Percentiles rank a stretch among this genome's conserved stretches.
phyloP scores from a whole-genome alignment of 2,888 invertebrate genomes.

The Oscheius sp. region DNA sequence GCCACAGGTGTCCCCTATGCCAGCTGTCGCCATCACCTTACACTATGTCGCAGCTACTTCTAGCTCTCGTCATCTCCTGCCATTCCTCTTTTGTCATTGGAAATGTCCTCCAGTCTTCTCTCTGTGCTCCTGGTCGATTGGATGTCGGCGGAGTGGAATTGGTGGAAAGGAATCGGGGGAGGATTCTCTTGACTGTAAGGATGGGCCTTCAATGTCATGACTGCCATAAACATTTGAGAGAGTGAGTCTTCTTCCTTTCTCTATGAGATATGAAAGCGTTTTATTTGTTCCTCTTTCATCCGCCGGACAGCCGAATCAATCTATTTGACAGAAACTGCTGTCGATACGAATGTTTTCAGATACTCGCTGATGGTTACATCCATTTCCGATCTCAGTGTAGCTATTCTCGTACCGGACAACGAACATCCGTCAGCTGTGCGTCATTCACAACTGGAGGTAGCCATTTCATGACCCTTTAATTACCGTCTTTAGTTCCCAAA shows the following conservation, averaged over 20 bases:
- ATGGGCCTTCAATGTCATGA: slow-evolving; percentile 21
- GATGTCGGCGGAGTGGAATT: slow-evolving; percentile 13
- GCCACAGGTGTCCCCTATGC: too few species aligned
- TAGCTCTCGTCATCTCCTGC: too few species aligned
- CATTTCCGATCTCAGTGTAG: slow-evolving; percentile 25
- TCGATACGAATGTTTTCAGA: slow-evolving; percentile 2
- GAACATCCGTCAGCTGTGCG: slow-evolving; percentile 38
- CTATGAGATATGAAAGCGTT: background rate
- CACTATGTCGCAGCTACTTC: too few species aligned
- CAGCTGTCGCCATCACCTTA: too few species aligned
- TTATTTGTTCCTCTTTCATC: background rate
- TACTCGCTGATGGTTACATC: slow-evolving; percentile 22
- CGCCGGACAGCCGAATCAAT: too few species aligned
- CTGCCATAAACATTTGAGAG: slow-evolving; percentile 24
- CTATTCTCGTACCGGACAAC: slow-evolving; percentile 38
- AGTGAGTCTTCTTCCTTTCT: slow-evolving; percentile 18
- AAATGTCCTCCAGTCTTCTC: background rate
- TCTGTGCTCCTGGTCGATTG: slow-evolving; percentile 23
- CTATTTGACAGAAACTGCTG: background rate
- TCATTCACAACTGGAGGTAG: slow-evolving; percentile 29
- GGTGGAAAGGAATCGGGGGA: slow-evolving; percentile 11
- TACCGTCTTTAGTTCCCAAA: slow-evolving; percentile 39
- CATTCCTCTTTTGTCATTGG: background rate
- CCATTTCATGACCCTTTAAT: background rate
- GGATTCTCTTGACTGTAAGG: slow-evolving; percentile 7